Base-by-base conservation (phyloP, 2,888 invertebrate species). In the Thymelicus acteon region DNA sequence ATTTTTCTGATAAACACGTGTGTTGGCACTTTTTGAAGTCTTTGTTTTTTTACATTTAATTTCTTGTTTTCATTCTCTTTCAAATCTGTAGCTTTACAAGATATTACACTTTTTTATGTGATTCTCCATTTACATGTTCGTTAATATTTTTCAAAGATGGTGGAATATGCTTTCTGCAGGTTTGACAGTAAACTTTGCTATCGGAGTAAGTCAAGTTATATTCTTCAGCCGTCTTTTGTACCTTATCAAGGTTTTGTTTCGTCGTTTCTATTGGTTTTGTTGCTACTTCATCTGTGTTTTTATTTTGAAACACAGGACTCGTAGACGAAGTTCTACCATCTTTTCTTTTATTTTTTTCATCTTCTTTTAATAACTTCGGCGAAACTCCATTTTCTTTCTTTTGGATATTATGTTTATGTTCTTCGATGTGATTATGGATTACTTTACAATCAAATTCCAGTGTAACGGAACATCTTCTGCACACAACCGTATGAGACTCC, bases 391-490 rank as follows among this genome's bases (percentile, higher is more conserved):
- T 12, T 13, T 24, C 68, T 71, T 52, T 67, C 60, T 67, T 72
- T 68, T 73, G 73, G 72, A 8, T 15, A 60, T 15, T 48, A 48
- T 77, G 75, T 10, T 77, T 78, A 60, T 84, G 84, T 24, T 77
- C 74, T 6, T 74, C 65, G 61, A 83, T 77, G 44, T 85, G 84
- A 7, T 72, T 72, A 40, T 78, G 67, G 31, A 85, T 81, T 6
- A 63, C 40, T n/a, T 78, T 63, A 15, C 67, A 75, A 40, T 78
- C 66, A 37, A 79, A 79, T 7, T 77, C 74, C 1, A 85, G 15
- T 62, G 31, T 54, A 13, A 67, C 73, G 0, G 72, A 71, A 65
- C 86, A 86, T 69, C 76, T 79, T 57, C 76, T 80, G 71, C 86
- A 86, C 49, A 72, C 37, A 3, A 80, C 86, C 0, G 73, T 76